phyloP scores from a whole-genome alignment of 2,888 invertebrate genomes.

The Cheilosia urbana region DNA sequence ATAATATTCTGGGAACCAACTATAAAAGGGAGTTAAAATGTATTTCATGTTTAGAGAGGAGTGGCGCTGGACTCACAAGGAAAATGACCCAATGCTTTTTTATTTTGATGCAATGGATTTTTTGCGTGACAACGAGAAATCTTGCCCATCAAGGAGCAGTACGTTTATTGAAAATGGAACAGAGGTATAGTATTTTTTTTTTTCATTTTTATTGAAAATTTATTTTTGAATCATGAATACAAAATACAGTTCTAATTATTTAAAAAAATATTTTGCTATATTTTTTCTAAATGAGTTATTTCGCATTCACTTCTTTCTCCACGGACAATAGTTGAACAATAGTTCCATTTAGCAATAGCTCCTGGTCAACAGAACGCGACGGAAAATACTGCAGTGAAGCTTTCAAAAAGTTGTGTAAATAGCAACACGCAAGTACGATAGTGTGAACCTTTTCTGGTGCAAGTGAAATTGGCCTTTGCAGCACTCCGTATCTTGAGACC shows the following conservation, averaged over 20 bases:
- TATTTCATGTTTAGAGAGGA: not conserved
- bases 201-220: slow-evolving; percentile 1
- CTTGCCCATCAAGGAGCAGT: slow-evolving; percentile 9
- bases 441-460: slow-evolving; percentile 59
- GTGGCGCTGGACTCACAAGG: not conserved
- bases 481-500: slow-evolving; percentile 77
- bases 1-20: slow-evolving; percentile 22
- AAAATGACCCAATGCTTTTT: slow-evolving; percentile 10
- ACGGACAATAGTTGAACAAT: slow-evolving; percentile 43
- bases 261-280: slow-evolving; percentile 32
- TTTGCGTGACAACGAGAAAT: not conserved
- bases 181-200: slow-evolving; percentile 7
- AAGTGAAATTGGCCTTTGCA: slow-evolving; percentile 76
- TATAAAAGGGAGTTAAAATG: slow-evolving; percentile 5
- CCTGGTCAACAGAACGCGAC: slow-evolving; percentile 34
- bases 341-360: slow-evolving; percentile 31
- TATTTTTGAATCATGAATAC: slow-evolving; percentile 2
- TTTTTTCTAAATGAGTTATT: slow-evolving; percentile 38
- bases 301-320: slow-evolving; percentile 45
- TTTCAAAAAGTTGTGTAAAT: slow-evolving; percentile 74
- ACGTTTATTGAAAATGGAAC: slow-evolving; percentile 1
- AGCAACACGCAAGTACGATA: slow-evolving; percentile 71
- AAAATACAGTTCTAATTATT: not conserved
- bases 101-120: slow-evolving; percentile 32
- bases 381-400: slow-evolving; percentile 64